Evolutionary conservation across 2,888 invertebrate genomes (phyloP), one percentile per base, ranked within the genome.

Genomic region (Coelopa pilipes): DNA sequence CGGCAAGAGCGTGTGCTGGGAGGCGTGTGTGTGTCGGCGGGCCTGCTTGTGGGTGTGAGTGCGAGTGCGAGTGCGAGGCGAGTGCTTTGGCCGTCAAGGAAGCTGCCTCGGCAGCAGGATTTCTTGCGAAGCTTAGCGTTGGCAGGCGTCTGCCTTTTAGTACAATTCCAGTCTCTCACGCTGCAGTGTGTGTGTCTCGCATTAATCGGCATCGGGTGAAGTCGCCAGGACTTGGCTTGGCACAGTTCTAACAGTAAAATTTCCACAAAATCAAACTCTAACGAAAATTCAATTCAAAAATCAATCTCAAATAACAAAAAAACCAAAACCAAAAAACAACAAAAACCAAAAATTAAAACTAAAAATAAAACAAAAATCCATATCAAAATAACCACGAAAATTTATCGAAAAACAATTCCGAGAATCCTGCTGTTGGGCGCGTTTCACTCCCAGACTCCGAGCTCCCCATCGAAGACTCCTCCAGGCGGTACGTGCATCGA

Each of bases 161-260:
- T 83, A 80, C 83, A 83, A 83, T 83, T 80, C 80, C 80, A 83
- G 84, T 84, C 84, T 81, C 84, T 78, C 84, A 81, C 82, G 84
- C 81, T 83, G 84, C 81, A 81, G 83, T 82, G 78, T 82, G 83
- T 82, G 82, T 81, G 77, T 82, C 82, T 81, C 70, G 70, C 71
- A 60, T 62, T 34, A 2, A 62, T 62, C 19, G 17, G 50, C 19
- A 19, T 62, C 70, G 70, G 70, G 70, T 70, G 70, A 70, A 70
- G 49, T 72, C 72, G 19, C 21, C 66, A 70, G 55, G 21, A 65
- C 46, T 47, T 59, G 67, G 19, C 50, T 70, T 7, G 4, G 7
- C 34, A 34, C 34, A 34, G 34, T 24, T 66, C 34, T 34, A 34
- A 34, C 34, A 34, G 34, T 34, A 34, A 45, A 46, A 59, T 50